Evolutionary conservation across 2,797 vertebrate genomes (phyloP), one percentile per base, ranked within the genome.

Genomic region (Morus bassanus): DNA sequence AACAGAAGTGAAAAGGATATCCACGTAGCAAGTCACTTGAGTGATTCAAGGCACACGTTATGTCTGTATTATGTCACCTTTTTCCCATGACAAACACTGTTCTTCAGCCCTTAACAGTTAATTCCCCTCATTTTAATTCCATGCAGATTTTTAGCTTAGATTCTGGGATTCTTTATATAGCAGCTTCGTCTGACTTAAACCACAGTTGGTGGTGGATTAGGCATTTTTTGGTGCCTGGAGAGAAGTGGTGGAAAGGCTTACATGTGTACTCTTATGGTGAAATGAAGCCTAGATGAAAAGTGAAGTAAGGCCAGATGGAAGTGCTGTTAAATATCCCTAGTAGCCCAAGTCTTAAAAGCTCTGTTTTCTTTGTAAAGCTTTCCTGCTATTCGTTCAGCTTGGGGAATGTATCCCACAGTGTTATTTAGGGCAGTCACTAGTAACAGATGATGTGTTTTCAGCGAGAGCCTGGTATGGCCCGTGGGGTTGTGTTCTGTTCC

Each of bases 361-460:
- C 50, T 85, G 64, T 91, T 96, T 94, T 54, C 87, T 89, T 77
- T 95, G 74, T 46, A 74, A 79, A 94, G 81, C 85, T 87, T 75
- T 89, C 70, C 88, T 85, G 84, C 67, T 41, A 13, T 43, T 80
- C 51, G 0, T 46, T 18, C 41, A 43, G 59, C 24, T 7, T 17
- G 30, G 72, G 94, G 22, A 77, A 12, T 17, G 77, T 18, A 25
- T 85, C 80, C 74, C 74, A 13, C 45, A 5, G 33, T 5, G 63
- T 23, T 87, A 30, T 37, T 83, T 5, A 27, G 73, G 7, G 76
- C 69, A 51, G 77, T 18, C 51, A 5, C 28, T 3, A 11, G 67
- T 25, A 51, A 25, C 15, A 46, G 84, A 70, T 45, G 57, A 43
- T 35, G 75, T 54, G 54, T 85, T 72, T 82, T 79, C 67, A 51